Percentiles rank a stretch among this genome's conserved stretches.
Conservation (phyloP, 2,113 vertebrate genomes). For the Zosterops pallidus region DNA sequence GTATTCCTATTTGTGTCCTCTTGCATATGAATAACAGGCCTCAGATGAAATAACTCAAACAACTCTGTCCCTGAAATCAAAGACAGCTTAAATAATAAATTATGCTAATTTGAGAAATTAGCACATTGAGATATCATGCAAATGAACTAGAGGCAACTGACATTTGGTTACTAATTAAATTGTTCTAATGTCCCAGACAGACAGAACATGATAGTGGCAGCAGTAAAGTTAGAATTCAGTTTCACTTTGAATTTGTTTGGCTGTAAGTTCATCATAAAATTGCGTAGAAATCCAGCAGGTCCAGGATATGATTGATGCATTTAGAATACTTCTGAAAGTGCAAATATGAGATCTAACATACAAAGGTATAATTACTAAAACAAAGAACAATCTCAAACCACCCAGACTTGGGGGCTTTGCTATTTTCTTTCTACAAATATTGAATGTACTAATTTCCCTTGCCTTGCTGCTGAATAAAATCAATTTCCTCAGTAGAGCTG, state of each 20-base stretch:
- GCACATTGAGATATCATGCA: constrained; percentile 68
- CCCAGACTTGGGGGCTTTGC: constrained; percentile 75
- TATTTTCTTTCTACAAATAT: constrained; percentile 84
- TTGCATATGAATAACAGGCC: constrained; percentile 44
- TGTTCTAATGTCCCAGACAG: constrained; percentile 49
- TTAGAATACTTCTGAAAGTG: constrained; percentile 70
- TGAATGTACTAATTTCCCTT: constrained; percentile 84
- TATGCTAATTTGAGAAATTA: constrained; percentile 68
- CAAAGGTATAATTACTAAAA: constrained; percentile 81
- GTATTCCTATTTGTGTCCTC: constrained; percentile 51
- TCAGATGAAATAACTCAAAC: constrained; percentile 66
- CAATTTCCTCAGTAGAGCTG: constrained; percentile 80
- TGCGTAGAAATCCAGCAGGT: constrained; percentile 45
- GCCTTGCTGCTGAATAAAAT: constrained; percentile 80
- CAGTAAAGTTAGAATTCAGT: constrained; percentile 60
- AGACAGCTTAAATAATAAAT: constrained; percentile 69
- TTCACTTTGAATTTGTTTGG: constrained; percentile 66
- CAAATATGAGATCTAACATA: constrained; percentile 74
- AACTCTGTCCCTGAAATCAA: constrained; percentile 60
- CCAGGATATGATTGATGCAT: constrained; percentile 38
- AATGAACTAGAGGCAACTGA: constrained; percentile 41
- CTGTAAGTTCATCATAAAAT: constrained; percentile 50
- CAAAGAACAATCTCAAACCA: constrained; percentile 80
- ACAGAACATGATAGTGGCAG: constrained; percentile 19
- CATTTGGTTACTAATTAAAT: constrained; percentile 50